These are phyloP conservation scores for Damaliscus lunatus DNA, from an alignment of 2,113 vertebrate genomes.

Conservation along the genomic window DNA sequence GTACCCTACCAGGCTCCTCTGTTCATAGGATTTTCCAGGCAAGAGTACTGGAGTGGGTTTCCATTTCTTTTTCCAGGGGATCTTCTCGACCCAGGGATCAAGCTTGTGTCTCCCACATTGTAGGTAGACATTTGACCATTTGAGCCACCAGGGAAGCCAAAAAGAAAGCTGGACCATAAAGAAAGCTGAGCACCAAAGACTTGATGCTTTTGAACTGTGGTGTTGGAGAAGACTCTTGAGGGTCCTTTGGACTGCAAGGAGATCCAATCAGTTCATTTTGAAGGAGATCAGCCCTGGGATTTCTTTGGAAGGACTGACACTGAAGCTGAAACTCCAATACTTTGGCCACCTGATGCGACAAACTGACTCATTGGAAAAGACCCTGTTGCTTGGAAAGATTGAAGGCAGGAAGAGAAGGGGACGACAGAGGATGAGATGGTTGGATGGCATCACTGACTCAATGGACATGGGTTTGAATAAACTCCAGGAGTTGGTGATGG, in stretches of 20 bases:
- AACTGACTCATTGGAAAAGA: background rate
- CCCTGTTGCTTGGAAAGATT: background rate
- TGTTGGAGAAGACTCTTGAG: background rate
- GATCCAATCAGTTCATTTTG: background rate
- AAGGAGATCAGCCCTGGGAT: background rate
- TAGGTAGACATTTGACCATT: accelerated
- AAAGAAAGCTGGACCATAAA: background rate
- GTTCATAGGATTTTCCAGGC: background rate
- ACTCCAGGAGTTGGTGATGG: background rate
- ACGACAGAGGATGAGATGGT: background rate
- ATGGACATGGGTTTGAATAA: background rate
- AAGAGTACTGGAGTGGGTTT: background rate
- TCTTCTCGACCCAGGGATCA: background rate
- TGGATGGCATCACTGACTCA: background rate
- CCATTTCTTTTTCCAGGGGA: background rate
- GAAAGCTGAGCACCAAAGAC: background rate
- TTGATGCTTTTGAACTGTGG: background rate
- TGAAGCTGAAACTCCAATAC: background rate
- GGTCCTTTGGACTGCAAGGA: background rate
- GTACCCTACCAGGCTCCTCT: background rate
- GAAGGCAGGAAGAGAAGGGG: background rate
- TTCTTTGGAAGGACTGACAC: background rate
- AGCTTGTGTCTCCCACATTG: accelerated
- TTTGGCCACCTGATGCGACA: accelerated
- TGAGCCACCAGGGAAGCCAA: background rate